Conservation (phyloP, 2,888 invertebrate genomes). For the Drosophila maculinotata region DNA sequence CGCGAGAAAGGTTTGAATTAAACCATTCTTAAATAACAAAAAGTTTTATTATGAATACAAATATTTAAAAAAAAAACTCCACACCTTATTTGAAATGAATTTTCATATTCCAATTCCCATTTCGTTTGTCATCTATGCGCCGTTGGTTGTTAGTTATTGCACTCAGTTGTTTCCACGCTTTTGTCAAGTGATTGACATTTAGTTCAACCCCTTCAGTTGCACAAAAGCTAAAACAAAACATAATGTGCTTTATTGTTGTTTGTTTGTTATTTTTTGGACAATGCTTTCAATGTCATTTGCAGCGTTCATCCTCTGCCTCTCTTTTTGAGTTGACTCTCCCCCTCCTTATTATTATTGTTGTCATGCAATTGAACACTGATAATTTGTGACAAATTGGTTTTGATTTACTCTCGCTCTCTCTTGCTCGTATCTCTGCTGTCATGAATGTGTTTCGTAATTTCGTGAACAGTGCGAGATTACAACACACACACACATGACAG, state of each 20-base stretch:
- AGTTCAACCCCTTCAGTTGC: slow-evolving; percentile 33
- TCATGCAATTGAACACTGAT: slow-evolving; percentile 71
- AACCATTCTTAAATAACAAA: neutral
- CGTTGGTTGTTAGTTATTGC: slow-evolving; percentile 46
- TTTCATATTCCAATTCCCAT: slow-evolving; percentile 24
- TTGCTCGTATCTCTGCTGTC: slow-evolving; percentile 3
- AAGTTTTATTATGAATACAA: neutral
- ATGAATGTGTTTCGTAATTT: slow-evolving; percentile 60
- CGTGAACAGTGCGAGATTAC: slow-evolving; percentile 49
- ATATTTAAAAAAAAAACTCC: slow-evolving; percentile 14
- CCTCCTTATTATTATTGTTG: slow-evolving; percentile 16
- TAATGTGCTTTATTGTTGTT: slow-evolving; percentile 52
- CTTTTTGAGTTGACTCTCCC: slow-evolving; percentile 5
- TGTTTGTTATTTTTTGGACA: slow-evolving; percentile 45
- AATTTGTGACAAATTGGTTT: slow-evolving; percentile 79
- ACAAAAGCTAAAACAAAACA: slow-evolving; percentile 67
- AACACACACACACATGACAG: slow-evolving; percentile 32
- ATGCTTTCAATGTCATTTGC: slow-evolving; percentile 74
- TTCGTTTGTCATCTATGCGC: slow-evolving; percentile 31
- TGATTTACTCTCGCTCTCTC: slow-evolving; percentile 52
- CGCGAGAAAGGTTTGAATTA: slow-evolving; percentile 24
- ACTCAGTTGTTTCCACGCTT: slow-evolving; percentile 46
- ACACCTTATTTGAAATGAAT: slow-evolving; percentile 36
- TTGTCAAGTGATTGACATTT: slow-evolving; percentile 72
- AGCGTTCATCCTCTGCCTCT: slow-evolving; percentile 17